Percentiles rank a stretch among this genome's conserved stretches.
Conservation (phyloP, 1,140 invertebrate genomes). For the Geopemphigus sp. region DNA sequence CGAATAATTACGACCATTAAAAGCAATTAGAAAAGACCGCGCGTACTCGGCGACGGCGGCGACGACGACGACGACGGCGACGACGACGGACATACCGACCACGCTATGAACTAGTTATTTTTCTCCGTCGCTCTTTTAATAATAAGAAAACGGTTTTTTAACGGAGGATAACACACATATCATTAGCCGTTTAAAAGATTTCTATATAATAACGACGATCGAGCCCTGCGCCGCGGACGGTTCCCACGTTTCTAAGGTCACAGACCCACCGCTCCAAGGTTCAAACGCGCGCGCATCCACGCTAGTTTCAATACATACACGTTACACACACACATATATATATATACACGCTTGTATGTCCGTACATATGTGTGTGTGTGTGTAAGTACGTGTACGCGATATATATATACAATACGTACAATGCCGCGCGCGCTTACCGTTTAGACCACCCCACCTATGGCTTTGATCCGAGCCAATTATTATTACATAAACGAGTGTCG, state of each 20-base stretch:
- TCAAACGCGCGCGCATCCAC: slow-evolving; percentile 14
- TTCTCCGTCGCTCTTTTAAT: slow-evolving; percentile 39
- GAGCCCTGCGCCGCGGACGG: slow-evolving; percentile 44
- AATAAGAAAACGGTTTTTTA: slow-evolving; percentile 49
- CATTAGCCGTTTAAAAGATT: slow-evolving; percentile 49
- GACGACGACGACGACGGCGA: not conserved
- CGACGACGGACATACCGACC: slow-evolving; percentile 38
- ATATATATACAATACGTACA: not conserved
- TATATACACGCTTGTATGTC: not conserved
- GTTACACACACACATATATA: not conserved
- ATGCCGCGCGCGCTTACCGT: not conserved
- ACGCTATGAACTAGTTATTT: slow-evolving; percentile 46
- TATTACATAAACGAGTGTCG: too few species aligned
- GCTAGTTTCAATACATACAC: slow-evolving; percentile 26
- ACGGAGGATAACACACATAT: slow-evolving; percentile 46
- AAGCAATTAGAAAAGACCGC: slow-evolving; percentile 42
- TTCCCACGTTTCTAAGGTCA: slow-evolving; percentile 49
- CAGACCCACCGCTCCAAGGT: slow-evolving; percentile 47
- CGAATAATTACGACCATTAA: slow-evolving; percentile 43
- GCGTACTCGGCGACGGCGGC: not conserved
- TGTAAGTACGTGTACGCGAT: not conserved
- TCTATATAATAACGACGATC: slow-evolving; percentile 49
- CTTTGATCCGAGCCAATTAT: slow-evolving; percentile 27
- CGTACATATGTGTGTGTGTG: not conserved
- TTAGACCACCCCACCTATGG: not conserved